These are phyloP conservation scores for Leptodirus hochenwartii DNA, from an alignment of 2,888 invertebrate species.

Conservation along the genomic window DNA sequence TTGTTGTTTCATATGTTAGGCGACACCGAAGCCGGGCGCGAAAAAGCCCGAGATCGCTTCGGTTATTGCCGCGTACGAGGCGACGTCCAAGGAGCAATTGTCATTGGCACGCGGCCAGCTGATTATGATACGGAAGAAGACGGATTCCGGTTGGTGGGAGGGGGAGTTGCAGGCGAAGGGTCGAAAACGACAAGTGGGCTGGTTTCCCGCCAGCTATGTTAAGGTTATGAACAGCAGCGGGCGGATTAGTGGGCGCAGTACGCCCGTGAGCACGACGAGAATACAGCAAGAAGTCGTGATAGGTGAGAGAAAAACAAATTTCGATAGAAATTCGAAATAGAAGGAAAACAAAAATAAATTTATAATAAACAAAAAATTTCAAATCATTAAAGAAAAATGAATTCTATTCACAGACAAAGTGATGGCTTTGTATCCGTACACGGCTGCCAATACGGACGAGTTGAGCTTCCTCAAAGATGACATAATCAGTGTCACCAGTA, in stretches of 20 bases:
- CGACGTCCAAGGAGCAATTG: constrained; percentile 82
- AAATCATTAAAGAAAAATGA: constrained; percentile 3
- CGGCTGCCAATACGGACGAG: constrained; percentile 89
- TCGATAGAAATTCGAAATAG: neutral
- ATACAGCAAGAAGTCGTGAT: constrained; percentile 36
- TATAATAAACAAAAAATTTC: neutral
- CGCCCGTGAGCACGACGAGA: constrained; percentile 50
- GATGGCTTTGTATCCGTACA: constrained; percentile 83
- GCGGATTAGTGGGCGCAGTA: constrained; percentile 50
- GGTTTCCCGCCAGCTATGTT: constrained; percentile 98
- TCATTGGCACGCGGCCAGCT: constrained; percentile 80
- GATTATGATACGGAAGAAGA: constrained; percentile 91
- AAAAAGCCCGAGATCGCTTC: constrained; percentile 85
- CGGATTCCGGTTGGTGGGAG: constrained; percentile 99
- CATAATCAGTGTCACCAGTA: constrained; percentile 71
- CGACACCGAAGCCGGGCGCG: constrained; percentile 20
- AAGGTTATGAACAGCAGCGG: constrained; percentile 58
- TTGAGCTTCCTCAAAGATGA: constrained; percentile 83
- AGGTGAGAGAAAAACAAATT: constrained; percentile 17
- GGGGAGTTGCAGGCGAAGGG: constrained; percentile 91
- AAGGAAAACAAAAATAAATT: neutral
- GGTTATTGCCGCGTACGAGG: constrained; percentile 84
- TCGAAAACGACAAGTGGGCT: constrained; percentile 81
- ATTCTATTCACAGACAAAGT: constrained; percentile 49
- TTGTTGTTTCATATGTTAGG: neutral